Percentiles rank a stretch among this genome's conserved stretches.
These are phyloP conservation scores for Trematocara marginatum DNA, from an alignment of 2,113 vertebrate genomes.

Conservation along the genomic window DNA sequence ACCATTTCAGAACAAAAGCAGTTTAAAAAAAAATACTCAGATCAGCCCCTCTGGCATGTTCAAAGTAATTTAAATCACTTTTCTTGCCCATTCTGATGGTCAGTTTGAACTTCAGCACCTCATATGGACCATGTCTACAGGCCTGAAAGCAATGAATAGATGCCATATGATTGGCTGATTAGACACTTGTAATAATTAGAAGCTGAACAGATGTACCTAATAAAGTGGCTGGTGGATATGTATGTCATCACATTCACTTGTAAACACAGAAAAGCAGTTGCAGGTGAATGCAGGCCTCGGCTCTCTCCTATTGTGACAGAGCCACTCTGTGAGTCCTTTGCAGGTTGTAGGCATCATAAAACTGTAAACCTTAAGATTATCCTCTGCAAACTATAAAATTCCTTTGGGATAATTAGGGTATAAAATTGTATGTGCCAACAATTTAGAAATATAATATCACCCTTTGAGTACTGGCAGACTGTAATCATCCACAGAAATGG, in stretches of 20 bases:
- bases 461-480: not conserved
- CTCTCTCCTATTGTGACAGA: not conserved
- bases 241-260: not conserved
- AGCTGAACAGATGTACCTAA: not conserved
- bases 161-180: not conserved
- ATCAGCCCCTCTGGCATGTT: not conserved
- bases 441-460: not conserved
- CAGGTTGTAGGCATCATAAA: not conserved
- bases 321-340: not conserved
- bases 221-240: not conserved
- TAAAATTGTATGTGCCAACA: not conserved
- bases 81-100: accelerated
- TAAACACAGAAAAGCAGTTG: not conserved
- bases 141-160: not conserved
- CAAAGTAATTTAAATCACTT: not conserved
- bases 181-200: not conserved
- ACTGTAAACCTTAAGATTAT: not conserved
- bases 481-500: not conserved
- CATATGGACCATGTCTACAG: not conserved
- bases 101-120: not conserved
- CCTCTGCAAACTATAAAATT: not conserved
- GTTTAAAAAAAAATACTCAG: not conserved
- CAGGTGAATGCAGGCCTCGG: not conserved
- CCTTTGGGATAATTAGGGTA: not conserved
- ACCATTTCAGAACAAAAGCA: not conserved